Evolutionary conservation across 2,113 vertebrate genomes (phyloP).

Genomic region (Ictidomys tridecemlineatus): DNA sequence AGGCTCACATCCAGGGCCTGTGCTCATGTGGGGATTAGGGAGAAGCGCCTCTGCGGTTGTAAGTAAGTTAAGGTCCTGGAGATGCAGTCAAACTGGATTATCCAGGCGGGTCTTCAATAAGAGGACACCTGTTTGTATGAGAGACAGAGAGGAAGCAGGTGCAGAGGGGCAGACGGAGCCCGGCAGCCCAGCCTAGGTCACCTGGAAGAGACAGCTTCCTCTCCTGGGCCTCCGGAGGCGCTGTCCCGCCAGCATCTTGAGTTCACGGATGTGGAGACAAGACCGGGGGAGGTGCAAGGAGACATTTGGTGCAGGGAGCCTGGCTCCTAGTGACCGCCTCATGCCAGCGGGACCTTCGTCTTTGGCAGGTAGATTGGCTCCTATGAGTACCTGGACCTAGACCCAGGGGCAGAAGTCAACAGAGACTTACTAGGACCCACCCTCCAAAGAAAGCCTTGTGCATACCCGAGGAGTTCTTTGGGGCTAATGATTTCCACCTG

Average conservation of each 20-base stretch:
- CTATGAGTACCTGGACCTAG: not conserved
- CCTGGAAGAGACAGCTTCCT: not conserved
- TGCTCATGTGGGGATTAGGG: not conserved
- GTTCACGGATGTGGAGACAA: not conserved
- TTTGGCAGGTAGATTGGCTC: not conserved
- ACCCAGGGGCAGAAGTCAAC: not conserved
- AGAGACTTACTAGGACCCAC: not conserved
- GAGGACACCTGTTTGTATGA: not conserved
- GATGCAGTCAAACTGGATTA: not conserved
- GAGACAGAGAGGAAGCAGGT: not conserved
- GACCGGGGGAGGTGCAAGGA: not conserved
- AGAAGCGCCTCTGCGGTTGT: not conserved
- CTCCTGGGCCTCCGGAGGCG: too few relatives aligned
- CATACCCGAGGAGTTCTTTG: not conserved
- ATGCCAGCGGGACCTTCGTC: too few relatives aligned
- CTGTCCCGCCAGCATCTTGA: not conserved
- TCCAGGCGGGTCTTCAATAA: not conserved
- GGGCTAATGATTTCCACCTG: not conserved
- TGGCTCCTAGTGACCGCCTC: not conserved
- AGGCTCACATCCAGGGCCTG: fast-evolving
- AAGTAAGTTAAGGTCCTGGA: too few relatives aligned
- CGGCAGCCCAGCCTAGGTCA: fast-evolving
- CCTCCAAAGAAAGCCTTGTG: not conserved
- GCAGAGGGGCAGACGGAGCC: not conserved
- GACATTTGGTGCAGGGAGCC: fast-evolving